Evolutionary conservation across 2,888 invertebrate genomes (phyloP), one percentile per base, ranked within the genome.

Genomic region (Xestia c-nigrum): DNA sequence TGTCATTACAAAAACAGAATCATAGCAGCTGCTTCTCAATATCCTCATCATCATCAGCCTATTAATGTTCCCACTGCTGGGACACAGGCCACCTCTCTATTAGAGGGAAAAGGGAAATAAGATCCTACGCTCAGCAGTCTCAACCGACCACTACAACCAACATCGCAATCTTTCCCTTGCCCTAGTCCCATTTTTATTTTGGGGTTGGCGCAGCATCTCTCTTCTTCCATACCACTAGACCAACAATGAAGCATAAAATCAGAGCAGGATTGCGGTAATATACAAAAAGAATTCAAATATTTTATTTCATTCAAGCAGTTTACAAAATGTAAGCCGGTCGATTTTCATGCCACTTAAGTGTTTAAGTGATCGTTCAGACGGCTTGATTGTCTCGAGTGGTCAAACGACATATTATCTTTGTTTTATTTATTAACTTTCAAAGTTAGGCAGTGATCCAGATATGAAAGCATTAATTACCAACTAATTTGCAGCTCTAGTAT

Each of bases 321-420:
- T 21, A 12, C 14, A 65, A 50, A 52, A 31, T 65, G 43, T 64
- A 50, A 24, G 7, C 50, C 69, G 43, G 50, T 77, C 31, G 47
- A 67, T 67, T 43, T 57, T 38, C 7, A 66, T 50, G 19, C 7
- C 9, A 40, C 47, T 47, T 50, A 24, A 65, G 31, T 65, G 3
- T n/a, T 19, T 65, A 65, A 40, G 40, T 47, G 59, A 19, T 21
- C 21, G 52, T 63, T 74, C 72, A 76, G 63, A 67, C 63, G 75
- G 43, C 31, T 75, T 72, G 40, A 77, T 76, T 74, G 83, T 70
- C 74, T 78, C 5, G 74, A 79, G 40, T 82, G 74, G 71, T 14
- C 63, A 67, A n/a, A 59, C 61, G 64, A 46, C 19, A 63, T 31
- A 10, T 38, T 5, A 19, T 9, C 3, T 19, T 31, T 16, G 1